phyloP scores from a whole-genome alignment of 2,797 vertebrate species.

The Bradypodion ventrale region DNA sequence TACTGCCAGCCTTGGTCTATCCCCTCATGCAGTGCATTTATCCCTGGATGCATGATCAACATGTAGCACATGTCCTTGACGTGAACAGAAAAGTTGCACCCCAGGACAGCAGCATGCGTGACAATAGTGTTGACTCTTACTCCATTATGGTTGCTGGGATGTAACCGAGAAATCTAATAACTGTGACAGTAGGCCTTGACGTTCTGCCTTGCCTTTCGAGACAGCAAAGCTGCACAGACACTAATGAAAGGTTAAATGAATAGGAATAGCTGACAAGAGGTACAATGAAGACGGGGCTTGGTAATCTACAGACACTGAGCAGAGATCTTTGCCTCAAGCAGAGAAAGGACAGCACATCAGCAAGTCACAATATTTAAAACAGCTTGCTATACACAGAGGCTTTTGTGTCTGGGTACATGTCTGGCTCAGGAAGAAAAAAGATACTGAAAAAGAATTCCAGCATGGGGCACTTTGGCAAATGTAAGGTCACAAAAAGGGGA shows the following conservation, averaged over 20 bases:
- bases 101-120: constrained; percentile 76
- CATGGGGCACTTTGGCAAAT: constrained; percentile 88
- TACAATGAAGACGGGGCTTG: constrained; percentile 90
- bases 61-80: constrained; percentile 96
- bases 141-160: constrained; percentile 93
- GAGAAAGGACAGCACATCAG: constrained; percentile 87
- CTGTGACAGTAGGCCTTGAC: constrained; percentile 96
- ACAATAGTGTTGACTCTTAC: constrained; percentile 81
- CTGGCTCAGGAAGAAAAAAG: constrained; percentile 82
- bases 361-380: constrained; percentile 91
- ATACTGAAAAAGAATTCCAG: constrained; percentile 89
- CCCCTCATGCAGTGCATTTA: constrained; percentile 77
- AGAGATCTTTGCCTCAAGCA: constrained; percentile 84
- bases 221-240: constrained; percentile 90
- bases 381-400: constrained; percentile 85
- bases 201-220: constrained; percentile 85
- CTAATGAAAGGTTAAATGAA: constrained; percentile 99
- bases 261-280: constrained; percentile 95
- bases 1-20: constrained; percentile 76
- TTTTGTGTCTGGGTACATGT: constrained; percentile 82
- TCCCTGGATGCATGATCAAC: constrained; percentile 85
- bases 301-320: constrained; percentile 84
- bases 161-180: constrained; percentile 98
- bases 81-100: constrained; percentile 84
- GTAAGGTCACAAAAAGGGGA: constrained; percentile 86